These are phyloP conservation scores for Anarrhichthys ocellatus DNA, from an alignment of 2,113 vertebrate species.

Conservation along the genomic window DNA sequence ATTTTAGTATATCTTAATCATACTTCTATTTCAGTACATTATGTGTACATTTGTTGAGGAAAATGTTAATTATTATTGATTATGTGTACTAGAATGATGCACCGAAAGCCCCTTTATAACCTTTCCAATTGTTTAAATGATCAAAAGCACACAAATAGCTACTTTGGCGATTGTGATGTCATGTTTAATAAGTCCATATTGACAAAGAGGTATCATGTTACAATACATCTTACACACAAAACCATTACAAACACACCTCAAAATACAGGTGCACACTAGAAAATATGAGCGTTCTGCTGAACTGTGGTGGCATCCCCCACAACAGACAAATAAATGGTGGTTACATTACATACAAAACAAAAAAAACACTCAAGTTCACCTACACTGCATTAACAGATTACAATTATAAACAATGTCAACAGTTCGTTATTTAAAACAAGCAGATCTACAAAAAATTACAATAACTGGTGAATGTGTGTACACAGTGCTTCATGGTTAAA, in stretches of 20 bases:
- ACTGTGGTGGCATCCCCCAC: background rate
- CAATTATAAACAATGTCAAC: background rate
- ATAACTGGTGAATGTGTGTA: background rate
- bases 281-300: too few species aligned
- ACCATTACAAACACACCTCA: too few species aligned
- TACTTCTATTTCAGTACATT: background rate
- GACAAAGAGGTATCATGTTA: too few species aligned
- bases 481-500: background rate
- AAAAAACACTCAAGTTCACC: background rate
- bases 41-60: too few species aligned
- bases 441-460: background rate
- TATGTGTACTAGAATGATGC: too few species aligned
- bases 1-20: background rate
- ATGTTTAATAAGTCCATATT: background rate
- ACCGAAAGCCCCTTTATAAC: too few species aligned
- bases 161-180: too few species aligned
- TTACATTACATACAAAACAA: background rate
- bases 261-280: too few species aligned
- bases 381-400: background rate
- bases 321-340: background rate
- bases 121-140: too few species aligned
- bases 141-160: too few species aligned
- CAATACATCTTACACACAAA: too few species aligned
- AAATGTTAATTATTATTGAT: background rate
- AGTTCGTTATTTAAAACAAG: background rate